A percentile compares a stretch with the other conserved stretches of the same genome.
These are phyloP conservation scores for Labeo catla DNA, from an alignment of 2,113 vertebrate genomes.

Conservation along the genomic window DNA sequence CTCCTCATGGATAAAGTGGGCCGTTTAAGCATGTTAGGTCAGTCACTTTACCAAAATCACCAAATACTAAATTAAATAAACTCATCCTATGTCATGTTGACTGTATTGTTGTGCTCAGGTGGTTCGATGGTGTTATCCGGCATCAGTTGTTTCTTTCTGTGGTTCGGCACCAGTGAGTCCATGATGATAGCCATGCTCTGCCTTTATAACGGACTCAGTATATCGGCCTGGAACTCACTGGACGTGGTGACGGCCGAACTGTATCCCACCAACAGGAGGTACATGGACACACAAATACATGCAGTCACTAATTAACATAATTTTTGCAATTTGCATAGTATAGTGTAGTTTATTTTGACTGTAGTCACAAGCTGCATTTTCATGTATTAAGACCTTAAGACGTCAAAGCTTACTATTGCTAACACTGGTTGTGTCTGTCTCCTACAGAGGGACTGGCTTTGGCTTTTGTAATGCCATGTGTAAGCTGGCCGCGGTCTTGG, in stretches of 20 bases:
- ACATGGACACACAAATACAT: conserved; percentile 32
- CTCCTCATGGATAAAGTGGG: conserved; percentile 99
- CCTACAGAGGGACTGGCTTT: conserved; percentile 90
- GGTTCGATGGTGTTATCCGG: conserved; percentile 98
- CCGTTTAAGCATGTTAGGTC: conserved; percentile 95
- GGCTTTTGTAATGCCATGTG: conserved; percentile 98
- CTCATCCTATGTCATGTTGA: not conserved
- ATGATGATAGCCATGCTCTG: conserved; percentile 99
- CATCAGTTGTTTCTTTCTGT: conserved; percentile 98
- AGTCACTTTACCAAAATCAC: conserved; percentile 19
- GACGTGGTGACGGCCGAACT: conserved; percentile 97
- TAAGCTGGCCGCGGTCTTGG: conserved; percentile 92
- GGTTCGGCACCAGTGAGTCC: conserved; percentile 97
- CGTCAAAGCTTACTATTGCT: not conserved
- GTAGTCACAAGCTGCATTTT: too few relatives aligned
- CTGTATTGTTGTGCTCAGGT: conserved; percentile 73
- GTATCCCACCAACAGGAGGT: conserved; percentile 95
- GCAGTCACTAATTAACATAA: not conserved
- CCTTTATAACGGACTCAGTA: conserved; percentile 96
- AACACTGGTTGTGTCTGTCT: conserved; percentile 12
- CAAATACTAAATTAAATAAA: not conserved
- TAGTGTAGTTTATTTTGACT: too few relatives aligned
- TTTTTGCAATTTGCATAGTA: too few relatives aligned
- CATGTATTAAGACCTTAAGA: not conserved
- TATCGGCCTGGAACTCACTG: conserved; percentile 98